A percentile compares a stretch with the other conserved stretches of the same genome.
phyloP scores from a whole-genome alignment of 2,113 vertebrate species.

The Paratilapia polleni region DNA sequence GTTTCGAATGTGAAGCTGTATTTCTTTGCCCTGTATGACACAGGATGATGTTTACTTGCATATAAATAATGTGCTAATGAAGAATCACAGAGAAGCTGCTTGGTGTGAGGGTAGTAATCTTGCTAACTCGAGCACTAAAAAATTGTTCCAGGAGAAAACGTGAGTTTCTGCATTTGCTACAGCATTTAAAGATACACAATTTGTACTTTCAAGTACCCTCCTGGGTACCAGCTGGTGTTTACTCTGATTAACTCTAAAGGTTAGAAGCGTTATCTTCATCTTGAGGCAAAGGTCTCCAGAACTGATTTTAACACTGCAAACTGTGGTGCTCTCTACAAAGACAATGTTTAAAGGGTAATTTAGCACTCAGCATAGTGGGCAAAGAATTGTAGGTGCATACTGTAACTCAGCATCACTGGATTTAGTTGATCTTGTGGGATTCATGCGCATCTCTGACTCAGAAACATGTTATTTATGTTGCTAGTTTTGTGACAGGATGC shows the following conservation, averaged over 20 bases:
- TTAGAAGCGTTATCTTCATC: conserved; percentile 47
- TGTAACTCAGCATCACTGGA: not conserved
- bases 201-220: conserved; percentile 43
- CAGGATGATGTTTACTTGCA: conserved; percentile 29
- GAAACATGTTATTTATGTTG: not conserved
- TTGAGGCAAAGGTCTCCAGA: conserved; percentile 42
- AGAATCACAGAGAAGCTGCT: conserved; percentile 25
- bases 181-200: conserved; percentile 39
- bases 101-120: conserved; percentile 19
- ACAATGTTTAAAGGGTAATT: conserved; percentile 29
- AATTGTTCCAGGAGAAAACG: conserved; percentile 29
- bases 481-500: not conserved
- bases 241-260: conserved; percentile 59
- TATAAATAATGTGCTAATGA: conserved; percentile 42
- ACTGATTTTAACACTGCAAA: conserved; percentile 33
- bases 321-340: not conserved
- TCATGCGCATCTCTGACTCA: not conserved
- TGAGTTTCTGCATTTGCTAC: conserved; percentile 16
- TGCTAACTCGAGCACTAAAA: conserved; percentile 8
- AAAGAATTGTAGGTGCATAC: not conserved
- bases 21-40: conserved; percentile 10
- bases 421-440: not conserved
- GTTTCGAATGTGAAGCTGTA: not conserved
- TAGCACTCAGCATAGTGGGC: not conserved
- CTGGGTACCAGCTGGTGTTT: conserved; percentile 57